Evolutionary conservation across 1,140 invertebrate species (phyloP).

Genomic region (Heliconius congener): DNA sequence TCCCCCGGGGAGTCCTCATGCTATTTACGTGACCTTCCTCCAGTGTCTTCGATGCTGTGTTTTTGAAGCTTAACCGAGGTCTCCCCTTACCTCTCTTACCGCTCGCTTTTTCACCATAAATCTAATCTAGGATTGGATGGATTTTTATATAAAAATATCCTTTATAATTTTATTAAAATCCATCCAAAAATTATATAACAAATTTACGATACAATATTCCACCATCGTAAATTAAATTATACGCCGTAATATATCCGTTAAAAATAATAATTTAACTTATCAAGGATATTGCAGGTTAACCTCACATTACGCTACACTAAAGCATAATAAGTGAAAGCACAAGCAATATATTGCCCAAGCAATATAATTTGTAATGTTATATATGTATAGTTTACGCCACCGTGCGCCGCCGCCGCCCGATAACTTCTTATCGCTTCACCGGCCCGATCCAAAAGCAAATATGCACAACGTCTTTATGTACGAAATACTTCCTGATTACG

Average conservation of each 20-base stretch:
- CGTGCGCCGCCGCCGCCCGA: conserved; percentile 31
- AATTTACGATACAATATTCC: background rate
- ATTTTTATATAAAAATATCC: no score
- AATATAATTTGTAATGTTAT: background rate
- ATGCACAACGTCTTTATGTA: conserved; percentile 27
- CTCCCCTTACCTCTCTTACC: no score
- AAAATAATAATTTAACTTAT: background rate
- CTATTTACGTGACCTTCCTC: no score
- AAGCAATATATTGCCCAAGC: background rate
- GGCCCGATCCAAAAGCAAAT: conserved; percentile 31
- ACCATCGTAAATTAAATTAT: background rate
- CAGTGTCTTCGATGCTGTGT: no score
- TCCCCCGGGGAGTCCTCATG: no score
- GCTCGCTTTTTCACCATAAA: no score
- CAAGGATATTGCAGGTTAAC: background rate
- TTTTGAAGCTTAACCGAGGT: no score
- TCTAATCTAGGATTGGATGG: no score
- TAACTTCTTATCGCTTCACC: conserved; percentile 40
- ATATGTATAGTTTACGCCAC: conserved; percentile 15
- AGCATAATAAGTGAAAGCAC: background rate
- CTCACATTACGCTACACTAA: background rate
- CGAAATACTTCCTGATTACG: conserved; percentile 18
- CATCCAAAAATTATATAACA: background rate
- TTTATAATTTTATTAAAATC: background rate
- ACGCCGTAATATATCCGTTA: background rate